Evolutionary conservation across 2,888 invertebrate genomes (phyloP), one percentile per base, ranked within the genome.

Genomic region (Crepidodera aurea): DNA sequence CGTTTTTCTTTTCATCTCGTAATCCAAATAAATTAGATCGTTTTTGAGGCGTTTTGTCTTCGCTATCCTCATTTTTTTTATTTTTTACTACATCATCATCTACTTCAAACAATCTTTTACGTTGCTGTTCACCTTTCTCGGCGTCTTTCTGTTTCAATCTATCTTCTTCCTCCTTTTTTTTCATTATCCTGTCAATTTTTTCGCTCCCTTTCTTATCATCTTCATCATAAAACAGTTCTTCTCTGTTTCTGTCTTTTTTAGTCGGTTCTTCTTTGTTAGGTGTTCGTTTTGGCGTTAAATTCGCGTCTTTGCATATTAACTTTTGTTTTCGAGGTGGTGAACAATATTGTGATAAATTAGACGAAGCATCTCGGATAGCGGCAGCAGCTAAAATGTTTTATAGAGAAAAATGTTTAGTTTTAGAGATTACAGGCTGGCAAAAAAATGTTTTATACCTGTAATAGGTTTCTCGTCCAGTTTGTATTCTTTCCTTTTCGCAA

Each of bases 401-500:
- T 42, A 10, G 19, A 22, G 44, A 60, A 42, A 48, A 16, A 8
- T 8, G 10, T 29, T 29, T 29, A 29, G 10, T 29, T 29, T 29
- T 27, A n/a, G n/a, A n/a, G n/a, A n/a, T n/a, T n/a, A n/a, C n/a
- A n/a, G n/a, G 60, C 18, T 27, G n/a, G 6, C 44, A 1, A 34
- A 58, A 2, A 12, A 8, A 19, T n/a, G n/a, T n/a, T n/a, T n/a
- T n/a, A n/a, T 68, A 79, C 79, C 79, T 74, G 73, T 76, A 53
- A 72, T 75, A 46, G 74, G 56, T 55, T 74, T 69, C 25, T 73
- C 69, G 32, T 74, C 71, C 54, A 71, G 59, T 37, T 69, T 56
- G 48, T 74, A 69, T 54, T 84, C 79, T 70, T 83, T 82, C 67
- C 83, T 73, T 75, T 82, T 82, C 0, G 86, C 85, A 82, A 91